These are phyloP conservation scores for Phrynocephalus vlangalii DNA, from an alignment of 2,797 vertebrate species.

Conservation along the genomic window DNA sequence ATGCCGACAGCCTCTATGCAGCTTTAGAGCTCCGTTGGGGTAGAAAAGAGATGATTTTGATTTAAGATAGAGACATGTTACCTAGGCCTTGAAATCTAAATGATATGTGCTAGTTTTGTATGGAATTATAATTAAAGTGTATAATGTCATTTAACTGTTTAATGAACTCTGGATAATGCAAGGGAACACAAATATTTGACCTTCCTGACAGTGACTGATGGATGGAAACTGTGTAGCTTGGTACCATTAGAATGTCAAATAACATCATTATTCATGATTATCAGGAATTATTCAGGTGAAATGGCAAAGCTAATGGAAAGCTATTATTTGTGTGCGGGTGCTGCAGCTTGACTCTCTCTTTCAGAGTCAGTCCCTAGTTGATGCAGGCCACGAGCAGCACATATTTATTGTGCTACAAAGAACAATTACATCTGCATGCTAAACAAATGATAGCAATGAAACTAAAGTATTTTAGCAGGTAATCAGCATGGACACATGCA, in stretches of 20 bases:
- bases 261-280: conserved; percentile 92
- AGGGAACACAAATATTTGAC: conserved; percentile 84
- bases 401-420: conserved; percentile 74
- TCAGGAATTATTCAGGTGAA: conserved; percentile 84
- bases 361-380: conserved; percentile 65
- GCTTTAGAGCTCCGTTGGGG: conserved; percentile 7
- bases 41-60: conserved; percentile 48
- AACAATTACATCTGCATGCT: conserved; percentile 72
- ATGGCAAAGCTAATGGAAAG: conserved; percentile 81
- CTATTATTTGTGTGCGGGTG: conserved; percentile 78
- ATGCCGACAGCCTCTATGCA: conserved; percentile 5
- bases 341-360: conserved; percentile 75
- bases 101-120: conserved; percentile 70
- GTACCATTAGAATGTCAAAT: conserved; percentile 85
- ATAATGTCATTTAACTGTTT: conserved; percentile 80
- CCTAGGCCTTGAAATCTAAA: conserved; percentile 64
- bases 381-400: conserved; percentile 68
- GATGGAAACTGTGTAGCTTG: conserved; percentile 80
- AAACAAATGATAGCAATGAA: conserved; percentile 75
- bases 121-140: conserved; percentile 76
- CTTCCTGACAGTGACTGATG: conserved; percentile 85
- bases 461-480: conserved; percentile 69
- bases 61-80: conserved; percentile 66
- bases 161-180: conserved; percentile 77
- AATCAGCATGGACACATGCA: conserved; percentile 48